phyloP scores from a whole-genome alignment of 2,797 vertebrate genomes.

The Poecile montanus region DNA sequence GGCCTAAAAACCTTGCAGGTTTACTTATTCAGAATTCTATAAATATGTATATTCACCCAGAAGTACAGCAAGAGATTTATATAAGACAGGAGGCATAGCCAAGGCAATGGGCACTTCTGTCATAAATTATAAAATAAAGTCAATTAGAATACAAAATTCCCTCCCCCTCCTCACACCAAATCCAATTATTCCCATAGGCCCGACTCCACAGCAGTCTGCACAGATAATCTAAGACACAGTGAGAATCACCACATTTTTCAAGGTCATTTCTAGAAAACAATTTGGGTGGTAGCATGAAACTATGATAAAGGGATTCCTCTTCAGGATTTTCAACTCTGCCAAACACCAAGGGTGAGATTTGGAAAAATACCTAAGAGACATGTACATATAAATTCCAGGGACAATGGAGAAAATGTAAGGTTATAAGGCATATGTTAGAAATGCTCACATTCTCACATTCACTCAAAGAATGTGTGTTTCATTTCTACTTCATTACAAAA shows the following conservation, averaged over 20 bases:
- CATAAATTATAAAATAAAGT: constrained; percentile 63
- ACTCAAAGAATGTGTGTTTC: neutral
- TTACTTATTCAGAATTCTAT: constrained; percentile 4
- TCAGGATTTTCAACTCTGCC: neutral
- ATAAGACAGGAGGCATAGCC: neutral
- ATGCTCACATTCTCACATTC: neutral
- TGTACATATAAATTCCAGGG: neutral
- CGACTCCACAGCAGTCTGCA: neutral
- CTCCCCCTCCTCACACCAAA: constrained; percentile 41
- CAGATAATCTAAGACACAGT: neutral
- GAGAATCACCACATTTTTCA: neutral
- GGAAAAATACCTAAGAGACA: neutral
- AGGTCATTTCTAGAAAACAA: constrained; percentile 16
- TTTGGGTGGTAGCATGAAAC: neutral
- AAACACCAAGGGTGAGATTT: neutral
- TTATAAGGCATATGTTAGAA: neutral
- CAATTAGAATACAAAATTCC: constrained; percentile 52
- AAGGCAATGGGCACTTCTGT: neutral
- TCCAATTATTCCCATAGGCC: constrained; percentile 25
- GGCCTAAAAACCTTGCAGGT: neutral
- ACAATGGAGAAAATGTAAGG: neutral
- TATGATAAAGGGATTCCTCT: neutral
- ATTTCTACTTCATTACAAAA: neutral
- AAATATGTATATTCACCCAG: constrained; percentile 33
- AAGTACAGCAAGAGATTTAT: constrained; percentile 25